phyloP scores from a whole-genome alignment of 2,888 invertebrate genomes.

The Eulithis testata region DNA sequence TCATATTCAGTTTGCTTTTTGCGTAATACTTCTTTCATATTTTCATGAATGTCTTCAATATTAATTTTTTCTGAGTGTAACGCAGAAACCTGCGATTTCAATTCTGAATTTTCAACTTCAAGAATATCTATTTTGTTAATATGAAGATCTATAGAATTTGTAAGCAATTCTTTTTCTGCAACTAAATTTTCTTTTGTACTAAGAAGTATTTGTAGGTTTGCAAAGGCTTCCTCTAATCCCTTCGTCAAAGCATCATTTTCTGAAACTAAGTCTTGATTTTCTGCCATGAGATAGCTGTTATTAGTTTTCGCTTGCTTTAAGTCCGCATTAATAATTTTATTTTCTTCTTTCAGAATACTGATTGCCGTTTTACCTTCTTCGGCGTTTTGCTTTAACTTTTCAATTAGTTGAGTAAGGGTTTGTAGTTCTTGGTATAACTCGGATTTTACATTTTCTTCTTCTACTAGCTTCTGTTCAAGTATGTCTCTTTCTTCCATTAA shows the following conservation, averaged over 20 bases:
- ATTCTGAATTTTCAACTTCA: constrained; percentile 11
- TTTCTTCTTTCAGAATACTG: constrained; percentile 19
- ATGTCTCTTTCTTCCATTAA: constrained; percentile 43
- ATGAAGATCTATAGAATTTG: constrained; percentile 18
- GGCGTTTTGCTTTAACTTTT: constrained; percentile 22
- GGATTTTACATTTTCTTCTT: constrained; percentile 21
- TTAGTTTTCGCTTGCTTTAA: constrained; percentile 23
- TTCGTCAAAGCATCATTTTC: constrained; percentile 15
- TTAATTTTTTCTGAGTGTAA: constrained; percentile 13
- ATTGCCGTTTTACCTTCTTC: constrained; percentile 7
- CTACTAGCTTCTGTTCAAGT: constrained; percentile 36
- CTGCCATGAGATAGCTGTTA: constrained; percentile 17
- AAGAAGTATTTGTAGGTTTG: constrained; percentile 15
- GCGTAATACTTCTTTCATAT: constrained; percentile 6
- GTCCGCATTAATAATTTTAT: constrained; percentile 17
- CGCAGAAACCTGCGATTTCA: constrained; percentile 6
- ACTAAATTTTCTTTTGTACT: constrained; percentile 19
- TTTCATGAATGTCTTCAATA: constrained; percentile 9
- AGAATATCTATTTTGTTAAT: constrained; percentile 12
- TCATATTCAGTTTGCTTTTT: constrained; percentile 19
- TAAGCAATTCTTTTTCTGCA: constrained; percentile 24
- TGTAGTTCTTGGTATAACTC: constrained; percentile 30
- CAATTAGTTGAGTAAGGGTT: constrained; percentile 13
- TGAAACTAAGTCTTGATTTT: constrained; percentile 22
- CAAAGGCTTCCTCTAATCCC: constrained; percentile 13